Base-by-base conservation (phyloP, 2,797 vertebrate genomes). In the Lutjanus argentimaculatus region DNA sequence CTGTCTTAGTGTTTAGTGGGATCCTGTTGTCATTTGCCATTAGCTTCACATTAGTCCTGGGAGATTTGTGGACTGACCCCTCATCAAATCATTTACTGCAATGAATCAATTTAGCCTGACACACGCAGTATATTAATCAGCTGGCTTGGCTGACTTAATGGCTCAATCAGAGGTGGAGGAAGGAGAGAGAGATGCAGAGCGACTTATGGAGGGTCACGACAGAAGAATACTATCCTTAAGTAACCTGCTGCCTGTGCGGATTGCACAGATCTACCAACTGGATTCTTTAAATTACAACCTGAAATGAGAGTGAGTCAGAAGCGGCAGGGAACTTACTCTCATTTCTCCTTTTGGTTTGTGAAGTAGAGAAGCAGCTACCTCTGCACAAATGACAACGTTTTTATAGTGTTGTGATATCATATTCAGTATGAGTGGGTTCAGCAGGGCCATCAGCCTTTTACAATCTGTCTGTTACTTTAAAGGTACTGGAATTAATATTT, bases 21-120 rank as follows among this genome's bases (percentile, higher is more conserved):
- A 84, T 90, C 74, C 90, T 92, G 88, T 95, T 93, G 91, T 93
- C 93, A 89, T 94, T 91, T 88, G 89, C 85, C 93, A 91, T 93
- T 92, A 91, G 87, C 90, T 89, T 92, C 91, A 83, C 87, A 92
- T 93, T 91, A 92, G 85, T 90, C 89, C 84, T 79, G 82, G 57
- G 80, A 91, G 91, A 93, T 94, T 91, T 93, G 90, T 90, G 77
- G 88, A 90, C 83, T 91, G 93, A 93, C 91, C 93, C 84, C 83
- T 93, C 92, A 85, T 94, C 91, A 94, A 94, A 93, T 92, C 91
- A 91, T 92, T 92, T 89, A 93, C 88, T 91, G 85, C 91, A 85
- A 92, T 93, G 82, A 93, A 93, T 95, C 93, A 93, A 90, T 93
- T 90, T 85, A 78, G 67, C 69, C 83, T 81, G 91, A 93, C 92